Evolutionary conservation across 2,888 invertebrate species (phyloP).

Genomic region (Rotaria socialis): DNA sequence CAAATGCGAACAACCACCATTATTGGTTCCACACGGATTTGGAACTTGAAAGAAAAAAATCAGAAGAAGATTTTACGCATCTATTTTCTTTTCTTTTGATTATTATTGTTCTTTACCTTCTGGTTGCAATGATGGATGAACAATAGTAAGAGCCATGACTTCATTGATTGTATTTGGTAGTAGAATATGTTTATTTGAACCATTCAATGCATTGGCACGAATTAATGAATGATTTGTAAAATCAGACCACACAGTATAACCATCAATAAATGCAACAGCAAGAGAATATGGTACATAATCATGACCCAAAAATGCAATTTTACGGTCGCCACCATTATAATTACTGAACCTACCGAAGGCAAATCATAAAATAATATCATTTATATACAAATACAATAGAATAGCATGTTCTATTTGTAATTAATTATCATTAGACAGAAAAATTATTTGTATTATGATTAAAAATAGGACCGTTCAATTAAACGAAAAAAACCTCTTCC

Average conservation of each 20-base stretch:
- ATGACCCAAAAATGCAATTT: constrained; percentile 9
- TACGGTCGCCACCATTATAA: constrained; percentile 40
- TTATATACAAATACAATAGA: no score
- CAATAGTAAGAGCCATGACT: background rate
- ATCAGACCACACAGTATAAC: constrained; percentile 42
- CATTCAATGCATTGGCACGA: constrained; percentile 44
- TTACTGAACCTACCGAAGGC: background rate
- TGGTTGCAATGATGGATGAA: constrained; percentile 35
- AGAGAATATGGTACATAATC: constrained; percentile 40
- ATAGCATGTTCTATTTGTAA: no score
- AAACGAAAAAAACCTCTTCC: no score
- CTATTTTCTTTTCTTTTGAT: background rate
- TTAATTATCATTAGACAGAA: no score
- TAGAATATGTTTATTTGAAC: constrained; percentile 37
- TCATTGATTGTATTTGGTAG: constrained; percentile 35
- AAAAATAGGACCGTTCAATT: no score
- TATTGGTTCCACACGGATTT: constrained; percentile 62
- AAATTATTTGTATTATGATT: no score
- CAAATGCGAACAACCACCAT: constrained; percentile 86
- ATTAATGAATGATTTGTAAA: constrained; percentile 36
- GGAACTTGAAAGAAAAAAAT: background rate
- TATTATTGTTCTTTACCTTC: background rate
- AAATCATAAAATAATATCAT: background rate
- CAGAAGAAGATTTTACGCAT: no score
- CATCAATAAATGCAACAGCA: constrained; percentile 34